Percentiles rank a stretch among this genome's conserved stretches.
phyloP scores from a whole-genome alignment of 2,113 vertebrate genomes.

The Erythrocercus mccallii region DNA sequence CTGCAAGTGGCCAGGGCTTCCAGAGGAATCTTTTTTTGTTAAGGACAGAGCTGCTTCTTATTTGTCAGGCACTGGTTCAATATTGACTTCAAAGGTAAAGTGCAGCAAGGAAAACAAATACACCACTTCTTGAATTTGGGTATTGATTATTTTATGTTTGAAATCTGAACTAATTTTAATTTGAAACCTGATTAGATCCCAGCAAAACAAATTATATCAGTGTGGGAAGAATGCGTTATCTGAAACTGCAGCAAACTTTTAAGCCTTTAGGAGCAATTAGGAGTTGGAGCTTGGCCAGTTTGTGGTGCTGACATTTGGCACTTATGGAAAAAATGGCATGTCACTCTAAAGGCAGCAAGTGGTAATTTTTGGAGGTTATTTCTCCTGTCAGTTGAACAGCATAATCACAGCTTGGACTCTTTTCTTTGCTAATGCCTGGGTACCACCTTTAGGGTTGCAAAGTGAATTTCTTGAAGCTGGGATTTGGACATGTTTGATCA shows the following conservation, averaged over 20 bases:
- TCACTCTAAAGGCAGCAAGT: neutral
- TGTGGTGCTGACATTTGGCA: neutral
- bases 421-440: neutral
- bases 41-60: neutral
- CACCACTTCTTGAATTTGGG: neutral
- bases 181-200: neutral
- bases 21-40: neutral
- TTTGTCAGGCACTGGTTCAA: neutral
- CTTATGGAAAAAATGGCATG: neutral
- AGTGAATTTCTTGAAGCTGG: neutral
- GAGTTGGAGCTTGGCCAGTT: neutral
- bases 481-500: neutral
- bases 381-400: neutral
- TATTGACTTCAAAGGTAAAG: neutral
- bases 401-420: neutral
- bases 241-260: neutral
- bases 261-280: neutral
- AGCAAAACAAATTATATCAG: neutral
- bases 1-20: neutral
- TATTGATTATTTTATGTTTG: neutral
- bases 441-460: neutral
- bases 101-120: neutral
- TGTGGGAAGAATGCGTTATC: neutral
- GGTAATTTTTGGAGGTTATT: neutral
- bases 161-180: neutral